Conservation (phyloP, 2,888 invertebrate species). For the Caenorhabditis parvicauda region DNA sequence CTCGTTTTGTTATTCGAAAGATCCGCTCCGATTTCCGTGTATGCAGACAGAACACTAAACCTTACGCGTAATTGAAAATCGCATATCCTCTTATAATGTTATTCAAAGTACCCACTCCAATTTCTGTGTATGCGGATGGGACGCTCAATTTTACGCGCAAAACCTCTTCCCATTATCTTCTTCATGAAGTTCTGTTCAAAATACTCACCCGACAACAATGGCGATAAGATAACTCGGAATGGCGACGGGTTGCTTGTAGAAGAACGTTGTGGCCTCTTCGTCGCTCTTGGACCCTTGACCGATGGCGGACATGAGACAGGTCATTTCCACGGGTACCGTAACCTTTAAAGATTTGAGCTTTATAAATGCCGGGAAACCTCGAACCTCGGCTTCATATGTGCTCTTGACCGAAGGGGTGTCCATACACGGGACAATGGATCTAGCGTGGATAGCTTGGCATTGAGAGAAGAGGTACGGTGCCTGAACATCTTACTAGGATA, state of each 20-base stretch:
- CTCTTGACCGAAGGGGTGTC: slow-evolving; percentile 86
- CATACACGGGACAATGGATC: slow-evolving; percentile 85
- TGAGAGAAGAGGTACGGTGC: slow-evolving; percentile 74
- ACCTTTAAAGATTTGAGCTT: too few relatives aligned
- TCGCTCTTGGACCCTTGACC: slow-evolving; percentile 24
- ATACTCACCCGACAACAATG: slow-evolving; percentile 81
- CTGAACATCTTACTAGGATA: slow-evolving; percentile 19
- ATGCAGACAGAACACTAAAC: too few relatives aligned
- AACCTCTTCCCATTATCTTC: slow-evolving; percentile 66
- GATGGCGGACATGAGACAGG: slow-evolving; percentile 84
- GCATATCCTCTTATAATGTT: too few relatives aligned
- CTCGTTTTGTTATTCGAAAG: too few relatives aligned
- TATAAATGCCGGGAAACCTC: too few relatives aligned
- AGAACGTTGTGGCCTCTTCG: slow-evolving; percentile 24
- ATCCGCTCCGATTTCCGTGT: too few relatives aligned
- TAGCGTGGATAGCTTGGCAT: slow-evolving; percentile 77
- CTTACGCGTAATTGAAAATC: too few relatives aligned
- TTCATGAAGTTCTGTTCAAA: slow-evolving; percentile 68
- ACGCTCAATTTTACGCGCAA: not conserved
- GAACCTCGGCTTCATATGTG: slow-evolving; percentile 73
- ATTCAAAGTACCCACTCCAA: too few relatives aligned
- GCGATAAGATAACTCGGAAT: slow-evolving; percentile 87
- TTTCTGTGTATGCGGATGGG: too few relatives aligned
- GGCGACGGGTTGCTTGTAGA: slow-evolving; percentile 70
- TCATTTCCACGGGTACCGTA: slow-evolving; percentile 75